Evolutionary conservation across 2,113 vertebrate species (phyloP), one percentile per base, ranked within the genome.

Genomic region (Corvus moneduloides): DNA sequence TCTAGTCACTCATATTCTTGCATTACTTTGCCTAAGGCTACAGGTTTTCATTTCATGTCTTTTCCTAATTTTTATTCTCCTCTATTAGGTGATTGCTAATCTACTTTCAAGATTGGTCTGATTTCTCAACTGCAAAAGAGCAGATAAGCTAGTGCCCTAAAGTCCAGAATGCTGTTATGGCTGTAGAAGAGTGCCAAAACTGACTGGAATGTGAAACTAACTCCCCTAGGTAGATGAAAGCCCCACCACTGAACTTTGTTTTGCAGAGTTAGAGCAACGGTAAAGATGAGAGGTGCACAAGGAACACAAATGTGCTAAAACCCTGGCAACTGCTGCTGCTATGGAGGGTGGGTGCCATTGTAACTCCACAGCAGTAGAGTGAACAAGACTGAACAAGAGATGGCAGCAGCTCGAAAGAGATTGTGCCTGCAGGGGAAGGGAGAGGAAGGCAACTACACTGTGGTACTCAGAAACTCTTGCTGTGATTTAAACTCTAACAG

Each of bases 341-440:
- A 0, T 48, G 0, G 1, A 56, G 26, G 16, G 5, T 46, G 11
- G 13, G 2, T 48, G 17, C 30, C 35, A 11, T 24, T 68, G 26
- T 14, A 52, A 61, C 16, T 80, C 27, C 23, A 5, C 1, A 72
- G 35, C 16, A 82, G 30, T 1, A 59, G 20, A 54, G 8, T 12
- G 54, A 75, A 20, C 30, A 79, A 21, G 11, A 41, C 6, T 52
- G 67, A 85, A 90, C 27, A 88, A 72, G 13, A 75, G 35, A n/a
- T 72, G 44, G 35, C 61, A 92, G 61, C 51, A 87, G 15, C 52
- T 91, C 0, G 0, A 76, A 72, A 52, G 59, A 33, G 18, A 44
- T 43, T 26, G 16, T 48, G 16, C 5, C 39, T 83, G 44, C 18
- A 72, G 23, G 1, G 15, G 9, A 5, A 35, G 1, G 5, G 12